Percentiles rank a stretch among this genome's conserved stretches.
These are phyloP conservation scores for Siphonodentalium dalli DNA, from an alignment of 2,888 invertebrate genomes.

Conservation along the genomic window DNA sequence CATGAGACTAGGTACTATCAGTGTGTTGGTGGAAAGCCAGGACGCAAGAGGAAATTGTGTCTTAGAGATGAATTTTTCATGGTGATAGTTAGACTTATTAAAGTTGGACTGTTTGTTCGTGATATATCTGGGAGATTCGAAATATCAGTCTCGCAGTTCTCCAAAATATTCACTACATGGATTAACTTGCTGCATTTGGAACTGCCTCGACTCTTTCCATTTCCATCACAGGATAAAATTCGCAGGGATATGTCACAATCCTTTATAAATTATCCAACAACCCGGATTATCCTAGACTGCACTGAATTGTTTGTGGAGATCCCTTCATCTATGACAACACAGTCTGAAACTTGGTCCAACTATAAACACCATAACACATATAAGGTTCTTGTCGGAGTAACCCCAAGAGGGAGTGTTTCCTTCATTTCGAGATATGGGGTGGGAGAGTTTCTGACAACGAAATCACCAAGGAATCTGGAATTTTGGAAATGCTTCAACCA, in stretches of 20 bases:
- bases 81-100: conserved; percentile 18
- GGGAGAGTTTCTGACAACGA: conserved; percentile 29
- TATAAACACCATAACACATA: conserved; percentile 33
- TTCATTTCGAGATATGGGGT: conserved; percentile 34
- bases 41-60: conserved; percentile 1
- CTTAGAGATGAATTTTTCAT: conserved; percentile 18
- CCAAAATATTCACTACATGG: conserved; percentile 22
- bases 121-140: conserved; percentile 16
- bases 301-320: conserved; percentile 19
- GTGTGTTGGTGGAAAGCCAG: conserved; percentile 1
- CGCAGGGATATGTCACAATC: conserved; percentile 8
- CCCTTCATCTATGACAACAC: conserved; percentile 13
- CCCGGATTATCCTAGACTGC: conserved; percentile 19
- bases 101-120: conserved; percentile 19
- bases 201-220: conserved; percentile 5
- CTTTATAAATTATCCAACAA: conserved; percentile 16
- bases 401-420: conserved; percentile 24
- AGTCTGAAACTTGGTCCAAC: conserved; percentile 30
- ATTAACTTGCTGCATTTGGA: conserved; percentile 17
- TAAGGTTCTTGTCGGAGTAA: conserved; percentile 33
- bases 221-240: conserved; percentile 9
- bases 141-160: conserved; percentile 16
- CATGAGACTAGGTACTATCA: background rate
- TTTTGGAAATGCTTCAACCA: conserved; percentile 19
- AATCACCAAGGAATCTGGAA: conserved; percentile 24